Base-by-base conservation (phyloP, 1,140 invertebrate genomes). In the Medauroidea extradentata region DNA sequence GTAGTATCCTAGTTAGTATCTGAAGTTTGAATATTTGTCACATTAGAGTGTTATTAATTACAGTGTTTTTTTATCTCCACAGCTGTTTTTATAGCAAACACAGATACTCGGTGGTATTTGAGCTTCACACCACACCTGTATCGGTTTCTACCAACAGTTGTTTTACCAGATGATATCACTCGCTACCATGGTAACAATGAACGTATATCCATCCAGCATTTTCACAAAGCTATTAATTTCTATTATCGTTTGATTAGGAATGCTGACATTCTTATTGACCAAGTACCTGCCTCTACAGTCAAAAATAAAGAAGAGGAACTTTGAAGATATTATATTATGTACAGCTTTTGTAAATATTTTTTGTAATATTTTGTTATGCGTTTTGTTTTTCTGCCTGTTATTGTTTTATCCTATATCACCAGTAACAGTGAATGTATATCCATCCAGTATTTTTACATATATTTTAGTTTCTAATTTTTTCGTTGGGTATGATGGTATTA, bases 181-280 rank as follows among this genome's bases (percentile, higher is more conserved):
- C 64, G 74, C 48, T 75, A 82, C 51, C 82, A 84, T 71, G 82
- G 82, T 11, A 61, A 77, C 57, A 75, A 84, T 68, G 82, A 84
- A 65, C 68, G 80, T 19, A 78, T 84, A 39, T 73, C 76, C 7
- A 61, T 80, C 3, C 65, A 71, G 48, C 78, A 80, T 65, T 81
- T 78, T 63, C 67, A 78, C 51, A 53, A 79, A 63, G 71, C 73
- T 23, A 72, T 82, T 18, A 79, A 81, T 64, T 84, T 81, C 68
- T 84, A 77, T 65, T 75, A 80, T 57, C 74, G 79, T 60, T 49
- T 84, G 4, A 81, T 83, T 16, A 60, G 71, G 18, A 80, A 80
- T 68, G 71, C 79, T 27, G 78, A 83, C 57, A 23, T 61, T 14
- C 25, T 63, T 3, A 52, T 60, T 23, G 53, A 58, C n/a, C 57